Evolutionary conservation across 1,140 invertebrate species (phyloP), one percentile per base, ranked within the genome.

Genomic region (Drosophila arawakana): DNA sequence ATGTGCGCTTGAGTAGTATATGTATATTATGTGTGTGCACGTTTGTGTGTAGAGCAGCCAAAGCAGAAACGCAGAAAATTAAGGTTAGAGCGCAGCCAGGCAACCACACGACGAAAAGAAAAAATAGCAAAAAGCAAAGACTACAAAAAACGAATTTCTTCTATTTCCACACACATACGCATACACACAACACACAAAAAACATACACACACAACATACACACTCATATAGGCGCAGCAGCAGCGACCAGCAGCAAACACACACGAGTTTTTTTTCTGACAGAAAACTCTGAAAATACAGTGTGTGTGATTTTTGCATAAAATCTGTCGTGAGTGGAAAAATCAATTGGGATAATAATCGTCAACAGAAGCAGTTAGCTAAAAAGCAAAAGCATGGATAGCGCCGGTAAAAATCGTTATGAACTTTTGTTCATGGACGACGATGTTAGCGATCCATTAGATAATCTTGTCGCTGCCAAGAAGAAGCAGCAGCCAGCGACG

Each of bases 391-490:
- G 75, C 80, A 98, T 98, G 97, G 97, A 98, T 94, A 97, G 96
- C 94, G 94, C 96, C 91, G 98, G 98, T 95, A 98, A 97, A 90
- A 99, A 99, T 94, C 96, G 98, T 94, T 98, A 97, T 94, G 96
- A 95, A 93, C 95, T 98, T 93, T 97, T 98, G 93, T 95, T 98
- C 92, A 94, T 95, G 92, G 96, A 97, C 91, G 96, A 96, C 93
- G 96, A 97, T 93, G 95, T 95, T 92, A 94, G 95, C 92, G 97
- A 98, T 95, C 97, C 97, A 76, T 94, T 97, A 92, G 97, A 98
- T 94, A 95, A 96, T 92, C 93, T 97, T 91, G 96, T 95, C 84
- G 97, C 96, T 92, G 96, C 97, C 92, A 96, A 96, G 94, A 97
- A 96, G 94, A 97, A 96, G 93, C 83, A 85, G 78, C 60, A 76